Base-by-base conservation (phyloP, 2,888 invertebrate species). In the Cynaeus angustus region DNA sequence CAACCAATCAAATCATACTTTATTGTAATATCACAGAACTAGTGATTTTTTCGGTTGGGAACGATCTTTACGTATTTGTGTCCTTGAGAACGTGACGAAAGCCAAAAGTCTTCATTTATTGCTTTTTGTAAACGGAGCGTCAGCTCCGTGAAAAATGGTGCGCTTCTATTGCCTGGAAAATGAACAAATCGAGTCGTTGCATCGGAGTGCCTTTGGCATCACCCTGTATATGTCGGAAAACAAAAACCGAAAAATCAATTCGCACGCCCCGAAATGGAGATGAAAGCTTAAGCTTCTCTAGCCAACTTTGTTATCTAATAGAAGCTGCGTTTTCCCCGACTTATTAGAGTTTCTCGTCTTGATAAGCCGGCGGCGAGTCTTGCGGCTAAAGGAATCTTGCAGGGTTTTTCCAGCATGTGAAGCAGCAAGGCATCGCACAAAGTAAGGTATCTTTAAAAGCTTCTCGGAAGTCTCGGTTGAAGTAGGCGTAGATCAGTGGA, bases 401-500 rank as follows among this genome's bases (percentile, higher is more conserved):
- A 0, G 90, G 89, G 74, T 91, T 90, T 80, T 92, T 92, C 91
- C 92, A 92, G 78, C 92, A 91, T 70, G 87, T 87, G 83, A 92
- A 91, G 82, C 93, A 93, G 88, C 94, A 94, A 65, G 93, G 98
- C 81, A 96, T 88, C 16, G 94, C 92, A 83, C 94, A 94, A 85
- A 93, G 91, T 73, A 96, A 88, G 38, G 96, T 96, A 84, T 95
- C 94, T 86, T 94, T 95, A 87, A 98, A 98, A 71, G 98, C 98
- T 85, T 96, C 95, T 83, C 98, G 91, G 86, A 99, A 98, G 85
- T 99, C 98, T 45, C 96, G 90, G 86, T 97, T 97, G 87, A 97
- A 97, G 86, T 96, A 97, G 73, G 97, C 97, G 86, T 97, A 97
- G 80, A 98, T 96, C 75, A 98, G 88, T 0, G 98, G 98, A 86